These are phyloP conservation scores for Hirundichthys speculiger DNA, from an alignment of 2,113 vertebrate genomes.

Conservation along the genomic window DNA sequence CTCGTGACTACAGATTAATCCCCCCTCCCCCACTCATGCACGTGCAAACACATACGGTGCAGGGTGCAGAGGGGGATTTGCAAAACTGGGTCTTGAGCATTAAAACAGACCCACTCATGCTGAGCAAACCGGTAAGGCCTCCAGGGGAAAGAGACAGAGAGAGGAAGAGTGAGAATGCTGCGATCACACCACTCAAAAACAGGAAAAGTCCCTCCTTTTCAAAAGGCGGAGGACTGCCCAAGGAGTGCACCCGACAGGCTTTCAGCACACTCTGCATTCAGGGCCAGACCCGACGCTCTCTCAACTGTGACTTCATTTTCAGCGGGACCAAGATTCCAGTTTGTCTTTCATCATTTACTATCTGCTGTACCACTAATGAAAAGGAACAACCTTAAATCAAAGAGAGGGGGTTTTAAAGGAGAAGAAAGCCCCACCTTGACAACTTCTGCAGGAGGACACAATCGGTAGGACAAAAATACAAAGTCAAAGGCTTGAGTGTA, in stretches of 20 bases:
- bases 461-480: conserved; percentile 4
- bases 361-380: conserved; percentile 4
- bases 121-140: conserved; percentile 65
- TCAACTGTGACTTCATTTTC: conserved; percentile 18
- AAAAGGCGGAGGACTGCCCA: conserved; percentile 42
- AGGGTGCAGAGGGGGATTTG: conserved; percentile 64
- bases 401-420: conserved; percentile 5
- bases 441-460: not conserved
- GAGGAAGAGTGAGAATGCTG: conserved; percentile 34
- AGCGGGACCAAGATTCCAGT: conserved; percentile 23
- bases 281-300: conserved; percentile 25
- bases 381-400: conserved; percentile 3
- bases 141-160: conserved; percentile 19
- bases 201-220: conserved; percentile 62
- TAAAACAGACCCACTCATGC: conserved; percentile 72
- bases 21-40: conserved; percentile 55
- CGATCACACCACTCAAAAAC: conserved; percentile 6
- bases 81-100: conserved; percentile 56
- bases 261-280: conserved; percentile 22
- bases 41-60: conserved; percentile 17
- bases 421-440: not conserved
- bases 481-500: conserved; percentile 51
- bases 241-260: conserved; percentile 40
- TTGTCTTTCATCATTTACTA: not conserved
- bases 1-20: conserved; percentile 36